Conservation (phyloP, 2,113 vertebrate genomes). For the Cheilinus undulatus region DNA sequence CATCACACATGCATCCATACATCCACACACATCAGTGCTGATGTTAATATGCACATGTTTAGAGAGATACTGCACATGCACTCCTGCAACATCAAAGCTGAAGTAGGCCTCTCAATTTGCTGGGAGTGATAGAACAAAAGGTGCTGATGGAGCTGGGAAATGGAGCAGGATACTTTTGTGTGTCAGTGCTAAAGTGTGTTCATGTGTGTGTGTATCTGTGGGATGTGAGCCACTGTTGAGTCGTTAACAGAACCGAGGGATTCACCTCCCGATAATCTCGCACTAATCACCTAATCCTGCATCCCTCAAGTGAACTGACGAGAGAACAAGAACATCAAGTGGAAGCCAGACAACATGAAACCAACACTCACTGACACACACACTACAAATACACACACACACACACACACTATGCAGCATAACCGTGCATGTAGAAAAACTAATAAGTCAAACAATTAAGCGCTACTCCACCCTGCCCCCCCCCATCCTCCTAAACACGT, state of each 20-base stretch:
- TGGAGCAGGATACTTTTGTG: constrained; percentile 16
- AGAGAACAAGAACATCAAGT: constrained; percentile 57
- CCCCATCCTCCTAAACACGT: constrained; percentile 20
- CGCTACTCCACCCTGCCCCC: background rate
- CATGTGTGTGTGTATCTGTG: constrained; percentile 21
- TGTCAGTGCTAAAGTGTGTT: constrained; percentile 14
- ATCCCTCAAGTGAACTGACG: constrained; percentile 66
- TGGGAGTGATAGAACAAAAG: constrained; percentile 41
- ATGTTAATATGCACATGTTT: background rate
- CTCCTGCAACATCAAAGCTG: constrained; percentile 1
- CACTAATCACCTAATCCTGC: constrained; percentile 74
- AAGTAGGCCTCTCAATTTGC: constrained; percentile 30
- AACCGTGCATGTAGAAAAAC: constrained; percentile 15
- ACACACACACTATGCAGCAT: background rate
- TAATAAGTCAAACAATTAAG: constrained; percentile 41
- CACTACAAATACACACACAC: constrained; percentile 1
- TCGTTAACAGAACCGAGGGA: constrained; percentile 68
- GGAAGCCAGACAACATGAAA: constrained; percentile 34
- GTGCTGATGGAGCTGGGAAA: constrained; percentile 46
- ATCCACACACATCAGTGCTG: background rate
- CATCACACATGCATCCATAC: background rate
- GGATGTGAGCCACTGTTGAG: constrained; percentile 28
- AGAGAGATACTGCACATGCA: too few species aligned
- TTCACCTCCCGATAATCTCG: constrained; percentile 68
- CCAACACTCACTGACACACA: background rate